A percentile compares a stretch with the other conserved stretches of the same genome.
Evolutionary conservation across 2,113 vertebrate genomes (phyloP).

Genomic region (Centropristis striata): DNA sequence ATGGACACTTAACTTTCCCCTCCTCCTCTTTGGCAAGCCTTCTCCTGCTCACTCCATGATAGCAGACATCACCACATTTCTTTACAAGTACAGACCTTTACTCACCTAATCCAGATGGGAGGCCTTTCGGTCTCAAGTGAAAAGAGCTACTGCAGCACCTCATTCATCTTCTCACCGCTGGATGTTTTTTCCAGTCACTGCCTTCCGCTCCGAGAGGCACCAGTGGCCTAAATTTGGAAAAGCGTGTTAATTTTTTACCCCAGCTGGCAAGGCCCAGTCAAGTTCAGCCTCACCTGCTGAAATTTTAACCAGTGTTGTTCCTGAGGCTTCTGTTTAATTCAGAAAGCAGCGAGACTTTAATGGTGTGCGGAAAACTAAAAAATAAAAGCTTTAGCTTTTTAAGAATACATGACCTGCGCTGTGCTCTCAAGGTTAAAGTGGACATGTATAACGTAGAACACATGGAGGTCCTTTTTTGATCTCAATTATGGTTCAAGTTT

Average conservation of each 20-base stretch:
- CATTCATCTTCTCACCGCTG: slow-evolving; percentile 58
- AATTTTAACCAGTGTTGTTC: slow-evolving; percentile 68
- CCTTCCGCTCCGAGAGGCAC: slow-evolving; percentile 41
- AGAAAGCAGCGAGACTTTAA: slow-evolving; percentile 49
- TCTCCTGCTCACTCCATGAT: slow-evolving; percentile 23
- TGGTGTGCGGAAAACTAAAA: slow-evolving; percentile 34
- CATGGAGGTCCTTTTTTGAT: not conserved
- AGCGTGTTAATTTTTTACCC: slow-evolving; percentile 68
- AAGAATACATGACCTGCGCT: slow-evolving; percentile 3
- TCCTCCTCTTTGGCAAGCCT: slow-evolving; percentile 21
- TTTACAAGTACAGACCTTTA: slow-evolving; percentile 34
- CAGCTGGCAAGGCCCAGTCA: slow-evolving; percentile 36
- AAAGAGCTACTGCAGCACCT: slow-evolving; percentile 46
- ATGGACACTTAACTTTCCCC: slow-evolving; percentile 32
- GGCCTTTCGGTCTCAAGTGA: slow-evolving; percentile 49
- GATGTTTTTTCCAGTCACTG: slow-evolving; percentile 51
- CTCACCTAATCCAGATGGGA: slow-evolving; percentile 55
- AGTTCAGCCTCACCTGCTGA: slow-evolving; percentile 66
- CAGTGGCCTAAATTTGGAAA: slow-evolving; percentile 68
- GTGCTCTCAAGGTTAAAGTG: not conserved
- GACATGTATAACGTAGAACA: not conserved
- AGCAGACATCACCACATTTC: slow-evolving; percentile 47
- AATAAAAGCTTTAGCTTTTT: slow-evolving; percentile 49
- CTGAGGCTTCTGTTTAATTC: slow-evolving; percentile 74
- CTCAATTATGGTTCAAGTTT: not conserved